These are phyloP conservation scores for Geotrupes spiniger DNA, from an alignment of 2,888 invertebrate species.

Conservation along the genomic window DNA sequence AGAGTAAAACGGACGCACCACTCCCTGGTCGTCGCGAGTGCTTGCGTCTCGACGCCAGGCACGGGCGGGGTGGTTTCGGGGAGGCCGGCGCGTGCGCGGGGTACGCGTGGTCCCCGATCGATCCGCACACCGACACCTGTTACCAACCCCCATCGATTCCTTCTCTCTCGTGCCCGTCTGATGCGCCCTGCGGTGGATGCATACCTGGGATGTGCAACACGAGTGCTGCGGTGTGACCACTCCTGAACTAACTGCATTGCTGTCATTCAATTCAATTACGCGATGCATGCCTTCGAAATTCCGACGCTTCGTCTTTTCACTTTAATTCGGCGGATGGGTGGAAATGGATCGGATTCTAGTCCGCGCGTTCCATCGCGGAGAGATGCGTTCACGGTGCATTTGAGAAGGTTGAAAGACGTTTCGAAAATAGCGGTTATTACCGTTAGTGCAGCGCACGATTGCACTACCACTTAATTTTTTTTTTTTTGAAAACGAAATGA, in stretches of 20 bases:
- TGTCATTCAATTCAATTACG: conserved; percentile 18
- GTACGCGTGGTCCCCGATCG: conserved; percentile 42
- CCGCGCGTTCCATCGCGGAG: no score
- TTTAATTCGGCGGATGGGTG: no score
- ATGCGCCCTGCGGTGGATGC: conserved; percentile 28
- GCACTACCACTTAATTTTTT: no score
- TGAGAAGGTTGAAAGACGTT: no score
- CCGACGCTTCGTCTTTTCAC: conserved; percentile 15
- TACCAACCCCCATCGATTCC: conserved; percentile 41
- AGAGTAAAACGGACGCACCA: conserved; percentile 40
- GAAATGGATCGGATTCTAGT: no score
- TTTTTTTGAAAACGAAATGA: no score
- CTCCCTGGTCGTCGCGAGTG: conserved; percentile 48
- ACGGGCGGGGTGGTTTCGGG: conserved; percentile 39
- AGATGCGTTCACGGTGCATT: no score
- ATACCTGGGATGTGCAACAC: conserved; percentile 11
- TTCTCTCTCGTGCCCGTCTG: conserved; percentile 27
- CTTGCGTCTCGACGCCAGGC: conserved; percentile 42
- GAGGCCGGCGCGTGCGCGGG: conserved; percentile 37
- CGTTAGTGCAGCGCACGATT: no score
- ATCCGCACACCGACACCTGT: conserved; percentile 49
- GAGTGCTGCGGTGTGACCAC: conserved; percentile 14
- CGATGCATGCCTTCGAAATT: conserved; percentile 14
- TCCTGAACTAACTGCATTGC: conserved; percentile 18
- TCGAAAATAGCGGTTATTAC: no score